These are phyloP conservation scores for Mythimna lalbum DNA, from an alignment of 2,888 invertebrate genomes.

Conservation along the genomic window DNA sequence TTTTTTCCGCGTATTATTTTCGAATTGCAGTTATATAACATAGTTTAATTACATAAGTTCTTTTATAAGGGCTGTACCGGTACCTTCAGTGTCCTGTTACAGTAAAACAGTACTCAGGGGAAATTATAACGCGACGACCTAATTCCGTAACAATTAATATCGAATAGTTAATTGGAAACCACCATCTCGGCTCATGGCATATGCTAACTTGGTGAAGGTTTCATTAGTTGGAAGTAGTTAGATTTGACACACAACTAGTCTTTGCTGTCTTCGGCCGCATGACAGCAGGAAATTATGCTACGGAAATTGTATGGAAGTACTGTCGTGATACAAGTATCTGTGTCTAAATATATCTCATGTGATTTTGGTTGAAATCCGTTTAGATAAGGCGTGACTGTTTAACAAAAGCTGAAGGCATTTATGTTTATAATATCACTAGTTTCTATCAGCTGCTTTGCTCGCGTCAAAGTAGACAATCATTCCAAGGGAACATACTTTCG, in stretches of 20 bases:
- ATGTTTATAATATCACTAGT: no score
- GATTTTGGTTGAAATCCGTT: neutral
- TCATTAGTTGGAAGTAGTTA: neutral
- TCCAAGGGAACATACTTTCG: no score
- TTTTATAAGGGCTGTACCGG: constrained; percentile 47
- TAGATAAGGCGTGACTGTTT: neutral
- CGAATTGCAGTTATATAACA: constrained; percentile 11
- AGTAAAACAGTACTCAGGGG: constrained; percentile 43
- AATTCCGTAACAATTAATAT: constrained; percentile 57
- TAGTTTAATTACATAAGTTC: constrained; percentile 41
- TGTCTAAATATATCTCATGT: neutral
- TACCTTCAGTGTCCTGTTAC: constrained; percentile 36
- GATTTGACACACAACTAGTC: neutral
- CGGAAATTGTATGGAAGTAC: neutral
- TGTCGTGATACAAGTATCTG: neutral
- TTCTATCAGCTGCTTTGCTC: no score
- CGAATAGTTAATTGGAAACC: constrained; percentile 44
- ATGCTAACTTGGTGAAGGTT: constrained; percentile 14
- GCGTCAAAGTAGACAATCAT: no score
- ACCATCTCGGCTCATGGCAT: constrained; percentile 45
- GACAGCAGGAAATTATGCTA: neutral
- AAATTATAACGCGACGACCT: constrained; percentile 51
- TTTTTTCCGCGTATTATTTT: neutral
- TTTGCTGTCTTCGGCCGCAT: neutral
- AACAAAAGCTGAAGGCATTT: neutral